These are phyloP conservation scores for Streptopelia turtur DNA, from an alignment of 2,797 vertebrate genomes.

Conservation along the genomic window DNA sequence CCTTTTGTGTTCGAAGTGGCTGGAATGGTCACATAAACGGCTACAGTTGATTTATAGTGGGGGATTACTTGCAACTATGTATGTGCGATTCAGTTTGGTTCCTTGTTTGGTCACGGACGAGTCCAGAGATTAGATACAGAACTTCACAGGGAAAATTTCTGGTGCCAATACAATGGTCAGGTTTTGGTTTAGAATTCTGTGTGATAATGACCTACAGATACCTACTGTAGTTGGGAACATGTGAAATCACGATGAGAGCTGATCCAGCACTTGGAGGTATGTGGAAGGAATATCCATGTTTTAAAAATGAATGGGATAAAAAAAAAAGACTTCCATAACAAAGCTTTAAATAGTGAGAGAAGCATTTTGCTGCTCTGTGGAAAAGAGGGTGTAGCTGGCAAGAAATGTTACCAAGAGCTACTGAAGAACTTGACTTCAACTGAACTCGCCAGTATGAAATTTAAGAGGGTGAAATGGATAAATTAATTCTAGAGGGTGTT, in stretches of 20 bases:
- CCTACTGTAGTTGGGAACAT: rapidly evolving
- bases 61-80: rapidly evolving
- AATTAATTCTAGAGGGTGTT: rapidly evolving
- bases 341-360: not conserved
- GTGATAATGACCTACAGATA: rapidly evolving
- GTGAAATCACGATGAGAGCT: not conserved
- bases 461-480: rapidly evolving
- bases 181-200: not conserved
- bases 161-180: rapidly evolving
- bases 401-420: not conserved
- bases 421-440: not conserved
- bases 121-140: not conserved
- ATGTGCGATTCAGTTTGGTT: rapidly evolving
- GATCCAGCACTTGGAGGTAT: rapidly evolving
- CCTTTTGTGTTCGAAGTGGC: not conserved
- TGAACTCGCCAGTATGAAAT: rapidly evolving
- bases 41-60: rapidly evolving
- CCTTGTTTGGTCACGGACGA: rapidly evolving
- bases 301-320: not conserved
- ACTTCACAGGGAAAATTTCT: too few relatives aligned
- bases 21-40: rapidly evolving
- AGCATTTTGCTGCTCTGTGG: not conserved
- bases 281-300: rapidly evolving
- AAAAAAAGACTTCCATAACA: rapidly evolving
- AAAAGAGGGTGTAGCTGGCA: not conserved